Base-by-base conservation (phyloP, 2,113 vertebrate genomes). In the Hassar affinis region DNA sequence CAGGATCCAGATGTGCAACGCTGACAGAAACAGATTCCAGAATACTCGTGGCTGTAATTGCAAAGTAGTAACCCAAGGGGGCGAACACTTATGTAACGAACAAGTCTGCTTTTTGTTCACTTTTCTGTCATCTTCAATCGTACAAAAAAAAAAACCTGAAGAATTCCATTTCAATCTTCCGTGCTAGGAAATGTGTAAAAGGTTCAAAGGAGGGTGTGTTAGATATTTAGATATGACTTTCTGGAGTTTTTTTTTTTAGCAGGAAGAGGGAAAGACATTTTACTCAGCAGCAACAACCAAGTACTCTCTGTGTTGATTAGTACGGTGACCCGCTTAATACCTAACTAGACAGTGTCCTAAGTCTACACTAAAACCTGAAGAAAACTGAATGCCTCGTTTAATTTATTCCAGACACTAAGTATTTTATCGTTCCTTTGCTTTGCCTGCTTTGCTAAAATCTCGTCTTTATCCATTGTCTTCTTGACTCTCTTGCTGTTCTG, bases 1-100 rank as follows among this genome's bases (percentile, higher is more conserved):
- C 49, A 54, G 15, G 49, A 76, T 54, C 72, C 72, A 76, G 72
- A 76, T 76, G 71, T 74, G 72, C 47, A 54, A 30, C 27, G 4
- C 49, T 54, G 72, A 52, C 15, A 3, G 49, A 75, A 14, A 52
- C 49, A 6, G 20, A 33, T 33, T 52, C 49, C 47, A 75, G 72
- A 75, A 52, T 52, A 75, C 27, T 49, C 51, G 12, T 30, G 27
- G 72, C 18, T 52, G 49, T 9, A 52, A 75, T 52, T 75, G 47
- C n/a, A 47, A 51, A 33, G 71, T 18, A 11, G 20, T 75, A n/a
- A 9, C 17, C 45, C 20, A n/a, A n/a, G 22, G 0, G 25, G 1
- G 22, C 6, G 22, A 45, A 45, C 33, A 47, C 1, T 45, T 71
- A n/a, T 6, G 22, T 18, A 25, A 42, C 35, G 9, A 45, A 45